Conservation (phyloP, 2,888 invertebrate species). For the Drosophila robusta region DNA sequence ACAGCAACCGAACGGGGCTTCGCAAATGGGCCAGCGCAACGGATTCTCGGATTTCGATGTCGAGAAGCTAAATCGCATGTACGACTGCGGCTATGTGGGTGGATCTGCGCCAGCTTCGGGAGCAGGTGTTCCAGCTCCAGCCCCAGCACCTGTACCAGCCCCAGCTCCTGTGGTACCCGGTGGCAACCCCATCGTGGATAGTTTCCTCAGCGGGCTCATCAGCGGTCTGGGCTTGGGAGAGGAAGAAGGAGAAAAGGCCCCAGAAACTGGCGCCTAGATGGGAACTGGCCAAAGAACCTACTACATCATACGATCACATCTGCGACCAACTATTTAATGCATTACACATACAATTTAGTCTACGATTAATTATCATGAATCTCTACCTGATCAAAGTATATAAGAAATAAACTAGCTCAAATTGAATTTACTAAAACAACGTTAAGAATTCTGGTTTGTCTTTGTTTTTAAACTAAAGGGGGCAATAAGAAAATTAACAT, state of each 20-base stretch:
- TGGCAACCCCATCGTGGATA: slow-evolving; percentile 75
- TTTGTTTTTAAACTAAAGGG: background rate
- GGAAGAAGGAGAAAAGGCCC: slow-evolving; percentile 22
- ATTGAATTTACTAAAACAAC: slow-evolving; percentile 3
- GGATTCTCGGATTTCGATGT: slow-evolving; percentile 91
- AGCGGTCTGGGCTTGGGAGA: slow-evolving; percentile 81
- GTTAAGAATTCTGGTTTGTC: background rate
- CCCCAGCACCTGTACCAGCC: slow-evolving; percentile 22
- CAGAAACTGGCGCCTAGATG: slow-evolving; percentile 19
- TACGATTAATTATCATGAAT: slow-evolving; percentile 41
- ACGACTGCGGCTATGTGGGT: slow-evolving; percentile 86
- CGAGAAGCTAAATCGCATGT: slow-evolving; percentile 91
- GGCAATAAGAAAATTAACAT: too few species aligned
- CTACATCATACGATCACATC: slow-evolving; percentile 41
- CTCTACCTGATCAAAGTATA: slow-evolving; percentile 42
- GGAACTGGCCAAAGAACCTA: slow-evolving; percentile 26
- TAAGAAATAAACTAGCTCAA: slow-evolving; percentile 47
- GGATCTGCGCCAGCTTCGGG: slow-evolving; percentile 22
- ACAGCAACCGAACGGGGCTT: slow-evolving; percentile 78
- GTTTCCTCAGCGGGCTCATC: slow-evolving; percentile 81
- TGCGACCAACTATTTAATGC: slow-evolving; percentile 67
- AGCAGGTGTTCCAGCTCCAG: slow-evolving; percentile 27
- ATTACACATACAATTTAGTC: slow-evolving; percentile 30
- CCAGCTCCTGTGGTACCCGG: slow-evolving; percentile 38
- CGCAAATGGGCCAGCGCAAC: slow-evolving; percentile 90